Conservation (phyloP, 2,888 invertebrate genomes). For the Argynnis bischoffii region DNA sequence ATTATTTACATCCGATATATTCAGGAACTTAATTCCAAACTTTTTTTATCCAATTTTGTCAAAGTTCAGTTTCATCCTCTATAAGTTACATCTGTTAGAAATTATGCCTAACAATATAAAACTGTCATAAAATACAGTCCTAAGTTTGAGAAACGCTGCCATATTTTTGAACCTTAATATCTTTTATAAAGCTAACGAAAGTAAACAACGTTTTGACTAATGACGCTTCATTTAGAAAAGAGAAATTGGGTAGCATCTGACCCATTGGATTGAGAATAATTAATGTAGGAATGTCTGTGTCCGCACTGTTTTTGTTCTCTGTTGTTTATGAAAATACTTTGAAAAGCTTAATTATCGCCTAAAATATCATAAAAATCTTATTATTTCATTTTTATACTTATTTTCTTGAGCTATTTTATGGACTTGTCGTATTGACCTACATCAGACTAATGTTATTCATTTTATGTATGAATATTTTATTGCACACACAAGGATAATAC, state of each 20-base stretch:
- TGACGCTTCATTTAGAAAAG: conserved; percentile 30
- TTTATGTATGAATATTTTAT: no score
- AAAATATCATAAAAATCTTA: neutral
- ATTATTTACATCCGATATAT: no score
- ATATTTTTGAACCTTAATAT: neutral
- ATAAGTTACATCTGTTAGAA: no score
- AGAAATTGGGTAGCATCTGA: conserved; percentile 28
- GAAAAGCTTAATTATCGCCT: conserved; percentile 2
- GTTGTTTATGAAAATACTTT: conserved; percentile 24
- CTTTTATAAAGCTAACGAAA: conserved; percentile 24
- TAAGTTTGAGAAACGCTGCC: neutral
- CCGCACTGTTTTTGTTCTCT: conserved; percentile 14
- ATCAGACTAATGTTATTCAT: no score
- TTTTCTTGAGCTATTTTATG: no score
- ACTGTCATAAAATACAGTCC: neutral
- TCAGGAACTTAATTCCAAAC: no score
- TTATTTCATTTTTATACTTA: neutral
- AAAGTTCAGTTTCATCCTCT: no score
- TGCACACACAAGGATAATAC: no score
- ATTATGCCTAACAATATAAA: no score
- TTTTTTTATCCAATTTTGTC: no score
- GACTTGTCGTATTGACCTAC: no score
- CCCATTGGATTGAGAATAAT: conserved; percentile 32
- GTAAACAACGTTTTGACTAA: conserved; percentile 31
- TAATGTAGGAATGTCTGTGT: conserved; percentile 25